phyloP scores from a whole-genome alignment of 2,113 vertebrate genomes.

The Lutjanus erythropterus region DNA sequence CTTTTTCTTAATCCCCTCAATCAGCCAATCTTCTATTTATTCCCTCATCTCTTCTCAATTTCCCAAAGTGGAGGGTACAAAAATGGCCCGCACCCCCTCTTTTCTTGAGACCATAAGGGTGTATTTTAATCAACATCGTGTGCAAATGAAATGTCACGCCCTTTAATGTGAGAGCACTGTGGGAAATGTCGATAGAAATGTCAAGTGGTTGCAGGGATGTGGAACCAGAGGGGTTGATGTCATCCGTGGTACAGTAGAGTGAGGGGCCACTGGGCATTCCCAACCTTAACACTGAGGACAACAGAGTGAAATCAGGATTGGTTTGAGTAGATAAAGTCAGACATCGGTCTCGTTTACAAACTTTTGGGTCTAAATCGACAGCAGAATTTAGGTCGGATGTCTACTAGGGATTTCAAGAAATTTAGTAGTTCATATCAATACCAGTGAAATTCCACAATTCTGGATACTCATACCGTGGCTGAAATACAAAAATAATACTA shows the following conservation, averaged over 20 bases:
- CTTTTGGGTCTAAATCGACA: not conserved
- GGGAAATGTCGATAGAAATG: constrained; percentile 90
- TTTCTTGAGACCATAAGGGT: constrained; percentile 82
- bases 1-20: constrained; percentile 41
- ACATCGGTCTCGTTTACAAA: constrained; percentile 6
- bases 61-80: constrained; percentile 60
- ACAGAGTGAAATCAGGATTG: constrained; percentile 41
- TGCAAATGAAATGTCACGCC: constrained; percentile 89
- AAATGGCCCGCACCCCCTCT: constrained; percentile 64
- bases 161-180: constrained; percentile 88
- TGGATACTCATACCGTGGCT: too few relatives aligned
- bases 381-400: not conserved
- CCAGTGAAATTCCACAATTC: too few relatives aligned
- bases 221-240: constrained; percentile 82
- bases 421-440: too few relatives aligned
- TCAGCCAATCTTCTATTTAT: constrained; percentile 57
- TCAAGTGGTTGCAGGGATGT: constrained; percentile 87
- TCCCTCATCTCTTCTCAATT: constrained; percentile 54
- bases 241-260: constrained; percentile 80
- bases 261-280: constrained; percentile 81
- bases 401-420: too few relatives aligned
- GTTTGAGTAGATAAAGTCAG: constrained; percentile 29
- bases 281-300: constrained; percentile 75
- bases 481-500: too few relatives aligned
- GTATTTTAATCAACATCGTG: constrained; percentile 88